These are phyloP conservation scores for Ptychoptera contaminata DNA, from an alignment of 2,888 invertebrate genomes.

Conservation along the genomic window DNA sequence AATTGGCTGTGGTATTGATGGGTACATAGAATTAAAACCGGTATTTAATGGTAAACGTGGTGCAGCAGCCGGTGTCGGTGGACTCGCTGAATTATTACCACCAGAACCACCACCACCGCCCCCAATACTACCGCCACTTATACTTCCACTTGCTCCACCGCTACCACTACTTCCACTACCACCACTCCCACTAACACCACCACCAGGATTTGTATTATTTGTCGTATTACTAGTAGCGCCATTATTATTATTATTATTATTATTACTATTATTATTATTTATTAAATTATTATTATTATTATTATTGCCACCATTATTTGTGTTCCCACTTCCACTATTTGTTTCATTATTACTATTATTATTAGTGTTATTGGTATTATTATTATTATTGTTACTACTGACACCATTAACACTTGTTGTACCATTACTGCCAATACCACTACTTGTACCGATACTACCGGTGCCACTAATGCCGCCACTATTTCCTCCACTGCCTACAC, in stretches of 20 bases:
- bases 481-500: conserved; percentile 8
- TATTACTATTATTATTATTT: conserved; percentile 5
- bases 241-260: conserved; percentile 1
- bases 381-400: conserved; percentile 2
- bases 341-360: conserved; percentile 1
- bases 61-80: conserved; percentile 37
- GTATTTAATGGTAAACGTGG: conserved; percentile 60
- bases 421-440: conserved; percentile 5
- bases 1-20: conserved; percentile 86
- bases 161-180: neutral
- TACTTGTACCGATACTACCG: conserved; percentile 1
- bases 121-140: conserved; percentile 4
- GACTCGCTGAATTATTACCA: conserved; percentile 26
- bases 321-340: conserved; percentile 1
- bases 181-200: too few relatives aligned
- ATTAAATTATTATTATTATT: neutral
- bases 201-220: neutral
- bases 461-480: neutral
- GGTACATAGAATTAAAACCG: conserved; percentile 89
- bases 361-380: neutral
- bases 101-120: too few relatives aligned
- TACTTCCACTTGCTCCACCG: neutral
- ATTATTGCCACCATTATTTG: neutral
- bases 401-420: conserved; percentile 9
- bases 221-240: neutral